Evolutionary conservation across 2,113 vertebrate genomes (phyloP).

Genomic region (Sander vitreus): DNA sequence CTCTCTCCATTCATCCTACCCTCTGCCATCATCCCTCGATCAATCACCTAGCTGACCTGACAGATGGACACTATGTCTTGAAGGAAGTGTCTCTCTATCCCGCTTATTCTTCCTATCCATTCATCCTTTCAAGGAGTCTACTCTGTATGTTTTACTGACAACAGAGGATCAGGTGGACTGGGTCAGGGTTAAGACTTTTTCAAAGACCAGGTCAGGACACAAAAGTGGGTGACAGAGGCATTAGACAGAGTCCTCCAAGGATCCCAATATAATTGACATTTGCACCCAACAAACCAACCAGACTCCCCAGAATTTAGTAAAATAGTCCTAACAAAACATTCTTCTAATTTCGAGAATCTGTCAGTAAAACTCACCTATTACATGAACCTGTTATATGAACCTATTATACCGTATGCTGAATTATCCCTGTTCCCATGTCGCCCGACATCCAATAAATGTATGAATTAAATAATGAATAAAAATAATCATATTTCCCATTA

Average conservation of each 20-base stretch:
- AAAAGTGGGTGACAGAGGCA: conserved; percentile 23
- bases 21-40: conserved; percentile 55
- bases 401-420: too few species aligned
- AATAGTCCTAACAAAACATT: not conserved
- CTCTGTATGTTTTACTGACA: conserved; percentile 36
- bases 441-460: too few species aligned
- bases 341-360: not conserved
- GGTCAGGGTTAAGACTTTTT: conserved; percentile 45
- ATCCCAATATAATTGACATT: not conserved
- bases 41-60: conserved; percentile 64
- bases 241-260: conserved; percentile 19
- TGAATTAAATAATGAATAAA: too few species aligned
- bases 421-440: too few species aligned
- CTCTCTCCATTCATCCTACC: conserved; percentile 60
- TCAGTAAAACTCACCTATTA: not conserved
- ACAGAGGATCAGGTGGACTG: conserved; percentile 50
- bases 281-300: not conserved
- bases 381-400: not conserved
- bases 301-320: not conserved
- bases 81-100: conserved; percentile 24
- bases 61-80: conserved; percentile 66
- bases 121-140: conserved; percentile 26
- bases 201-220: conserved; percentile 27
- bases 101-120: conserved; percentile 16
- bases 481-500: not conserved